phyloP scores from a whole-genome alignment of 2,888 invertebrate genomes.

The Philhelius pedissequus region DNA sequence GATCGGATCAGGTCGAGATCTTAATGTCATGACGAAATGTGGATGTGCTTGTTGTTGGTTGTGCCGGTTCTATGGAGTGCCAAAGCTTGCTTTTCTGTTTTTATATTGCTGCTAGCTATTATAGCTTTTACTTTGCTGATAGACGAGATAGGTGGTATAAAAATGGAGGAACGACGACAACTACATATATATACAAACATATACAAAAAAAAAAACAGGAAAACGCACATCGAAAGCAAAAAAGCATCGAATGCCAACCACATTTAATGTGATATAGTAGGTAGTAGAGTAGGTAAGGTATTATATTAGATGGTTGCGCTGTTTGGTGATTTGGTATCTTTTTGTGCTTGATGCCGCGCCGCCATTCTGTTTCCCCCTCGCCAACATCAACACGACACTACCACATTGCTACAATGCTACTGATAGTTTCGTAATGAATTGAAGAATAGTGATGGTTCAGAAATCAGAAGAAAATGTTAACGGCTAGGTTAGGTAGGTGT shows the following conservation, averaged over 20 bases:
- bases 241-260: conserved; percentile 67
- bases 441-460: conserved; percentile 43
- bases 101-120: conserved; percentile 10
- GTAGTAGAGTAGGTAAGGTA: conserved; percentile 27
- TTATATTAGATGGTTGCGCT: conserved; percentile 65
- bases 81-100: conserved; percentile 38
- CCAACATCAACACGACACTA: conserved; percentile 5
- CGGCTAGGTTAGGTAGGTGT: not conserved
- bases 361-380: conserved; percentile 2
- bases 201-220: conserved; percentile 59
- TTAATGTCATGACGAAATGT: conserved; percentile 67
- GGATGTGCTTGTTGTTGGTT: conserved; percentile 36
- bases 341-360: conserved; percentile 50
- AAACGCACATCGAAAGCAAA: conserved; percentile 67
- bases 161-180: conserved; percentile 25
- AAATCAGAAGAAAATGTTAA: conserved; percentile 21
- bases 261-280: conserved; percentile 67
- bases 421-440: conserved; percentile 66
- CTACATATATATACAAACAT: conserved; percentile 8
- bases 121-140: conserved; percentile 44
- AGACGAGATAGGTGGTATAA: conserved; percentile 44
- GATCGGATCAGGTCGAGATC: conserved; percentile 69
- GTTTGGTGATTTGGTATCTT: conserved; percentile 68
- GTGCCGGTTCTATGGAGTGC: conserved; percentile 49
- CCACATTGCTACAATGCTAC: conserved; percentile 19